Evolutionary conservation across 2,797 vertebrate species (phyloP), one percentile per base, ranked within the genome.

Genomic region (Rhinatrema bivittatum): DNA sequence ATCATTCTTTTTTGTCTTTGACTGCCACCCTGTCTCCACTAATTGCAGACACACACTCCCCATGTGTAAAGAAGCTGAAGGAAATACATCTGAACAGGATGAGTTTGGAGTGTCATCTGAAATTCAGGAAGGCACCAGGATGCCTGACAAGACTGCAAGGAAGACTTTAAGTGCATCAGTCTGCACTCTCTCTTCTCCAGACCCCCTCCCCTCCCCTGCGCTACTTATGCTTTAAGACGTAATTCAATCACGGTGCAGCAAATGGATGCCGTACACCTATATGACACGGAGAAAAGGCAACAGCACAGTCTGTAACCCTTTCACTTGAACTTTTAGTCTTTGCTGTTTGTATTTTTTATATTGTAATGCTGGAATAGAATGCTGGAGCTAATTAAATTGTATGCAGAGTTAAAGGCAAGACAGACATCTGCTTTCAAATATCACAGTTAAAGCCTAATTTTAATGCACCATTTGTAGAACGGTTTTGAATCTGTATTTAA

Each of bases 151-250:
- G 69, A 65, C 49, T 62, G 90, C 91, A 93, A 91, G 90, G 90
- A 86, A 93, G 88, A 87, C 86, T 86, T 87, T 90, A 93, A 93
- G 88, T 89, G 89, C 90, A 87, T 87, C 84, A 72, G 82, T 68
- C 78, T 78, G 88, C 87, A 88, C 85, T 89, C 82, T 85, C 82
- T 83, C 71, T 74, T 36, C 62, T 70, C 68, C 68, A 52, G 60
- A 36, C 66, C 56, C 69, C 64, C 62, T 70, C 68, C 68, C 52
- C 60, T 36, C 66, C 56, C 69, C 64, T 46, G 50, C 42, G 61
- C 55, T 59, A 38, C 73, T 74, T 72, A 65, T 39, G 65, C 70
- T 62, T 60, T 68, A 67, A 69, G 65, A 78, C 53, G 78, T 76
- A 81, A 85, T 70, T 78, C 63, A 75, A 78, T 80, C 72, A 56